Evolutionary conservation across 64 coral and sea anemone genomes (phyloP), one percentile per base, ranked within the genome.

Genomic region (Exaiptasia diaphana): DNA sequence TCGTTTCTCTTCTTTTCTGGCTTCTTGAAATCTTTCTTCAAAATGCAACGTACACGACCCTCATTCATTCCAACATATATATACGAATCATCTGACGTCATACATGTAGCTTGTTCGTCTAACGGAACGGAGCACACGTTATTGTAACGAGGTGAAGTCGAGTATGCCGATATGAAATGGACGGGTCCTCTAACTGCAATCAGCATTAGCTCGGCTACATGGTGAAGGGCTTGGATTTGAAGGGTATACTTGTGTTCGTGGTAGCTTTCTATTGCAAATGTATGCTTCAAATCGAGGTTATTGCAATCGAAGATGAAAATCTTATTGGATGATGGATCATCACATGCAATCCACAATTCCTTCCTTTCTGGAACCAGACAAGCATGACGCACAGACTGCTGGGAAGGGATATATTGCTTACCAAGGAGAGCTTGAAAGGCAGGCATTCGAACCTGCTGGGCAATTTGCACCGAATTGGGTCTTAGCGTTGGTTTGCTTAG

Each of bases 371-470:
- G 83, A 0, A 75, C 83, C 4, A 83, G 62, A 42, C 93, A 91
- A 0, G 74, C 88, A 54, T 88, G 73, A 0, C 93, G 78, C 20
- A 97, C 93, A 17, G 93, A 97, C 38, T 88, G 83, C 26, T 71
- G 25, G 0, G 83, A 53, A 5, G 84, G 73, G 24, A 97, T 65
- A 5, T 41, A 64, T 46, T 79, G 78, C 42, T 91, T 87, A 1
- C 88, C 89, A 27, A 97, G 79, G n/a, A 97, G 63, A 55, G 81
- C 68, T 60, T 97, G 93, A 35, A 97, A 97, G 1, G 93, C 79
- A 30, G 93, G 83, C 36, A 84, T 71, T 32, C 89, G 35, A 7
- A 97, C 70, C 60, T 97, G 93, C 20, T 77, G 55, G 4, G 78
- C 74, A 55, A 93, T 84, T 41, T 93, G 32, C 59, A 48, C 64